These are phyloP conservation scores for Exaiptasia diaphana DNA, from an alignment of 64 coral and sea anemone genomes.

Conservation along the genomic window DNA sequence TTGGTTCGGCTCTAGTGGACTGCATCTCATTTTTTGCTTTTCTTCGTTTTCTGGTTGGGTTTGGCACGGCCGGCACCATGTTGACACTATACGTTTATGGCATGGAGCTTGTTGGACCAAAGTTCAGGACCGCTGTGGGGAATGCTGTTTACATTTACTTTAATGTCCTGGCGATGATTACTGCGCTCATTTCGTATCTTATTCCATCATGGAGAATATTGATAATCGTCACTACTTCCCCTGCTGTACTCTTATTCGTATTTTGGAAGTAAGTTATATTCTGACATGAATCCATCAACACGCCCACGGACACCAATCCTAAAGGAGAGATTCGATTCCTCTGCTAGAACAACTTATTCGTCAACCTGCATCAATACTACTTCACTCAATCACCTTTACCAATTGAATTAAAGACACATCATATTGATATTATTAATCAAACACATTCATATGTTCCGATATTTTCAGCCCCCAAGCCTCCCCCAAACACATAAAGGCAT, in stretches of 20 bases:
- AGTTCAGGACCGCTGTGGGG: slow-evolving; percentile 14
- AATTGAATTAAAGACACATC: no score
- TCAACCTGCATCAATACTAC: no score
- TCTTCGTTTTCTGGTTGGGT: slow-evolving; percentile 44
- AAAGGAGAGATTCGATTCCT: no score
- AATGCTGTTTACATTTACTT: slow-evolving; percentile 28
- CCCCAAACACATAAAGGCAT: no score
- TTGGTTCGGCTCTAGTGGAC: slow-evolving; percentile 38
- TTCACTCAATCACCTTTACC: no score
- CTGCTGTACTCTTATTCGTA: slow-evolving; percentile 11
- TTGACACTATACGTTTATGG: slow-evolving; percentile 27
- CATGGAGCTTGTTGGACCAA: slow-evolving; percentile 59
- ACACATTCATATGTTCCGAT: no score
- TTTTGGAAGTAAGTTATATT: slow-evolving; percentile 71
- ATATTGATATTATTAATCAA: no score
- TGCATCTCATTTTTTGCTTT: slow-evolving; percentile 40
- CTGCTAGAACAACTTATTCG: no score
- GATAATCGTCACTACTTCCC: not conserved
- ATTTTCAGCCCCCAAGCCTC: no score
- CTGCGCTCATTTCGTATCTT: slow-evolving; percentile 33
- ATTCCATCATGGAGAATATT: slow-evolving; percentile 32
- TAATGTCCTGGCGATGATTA: slow-evolving; percentile 5
- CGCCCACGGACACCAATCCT: no score
- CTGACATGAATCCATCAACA: no score
- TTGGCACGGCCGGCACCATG: slow-evolving; percentile 34